phyloP scores from a whole-genome alignment of 2,113 vertebrate genomes.

The Sigmodon hispidus region DNA sequence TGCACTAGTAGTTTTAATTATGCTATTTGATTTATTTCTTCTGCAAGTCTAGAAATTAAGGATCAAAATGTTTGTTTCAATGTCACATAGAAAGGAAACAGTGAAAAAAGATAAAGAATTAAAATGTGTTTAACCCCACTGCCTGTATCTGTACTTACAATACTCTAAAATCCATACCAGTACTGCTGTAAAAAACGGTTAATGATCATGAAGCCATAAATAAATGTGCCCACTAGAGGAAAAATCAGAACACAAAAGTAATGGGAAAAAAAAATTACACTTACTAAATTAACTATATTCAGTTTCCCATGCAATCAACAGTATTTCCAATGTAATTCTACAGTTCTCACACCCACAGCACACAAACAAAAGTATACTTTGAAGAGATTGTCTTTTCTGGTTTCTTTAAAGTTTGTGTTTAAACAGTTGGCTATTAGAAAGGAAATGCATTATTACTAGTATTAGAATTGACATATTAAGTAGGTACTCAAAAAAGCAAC shows the following conservation, averaged over 20 bases:
- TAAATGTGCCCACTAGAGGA: slow-evolving; percentile 20
- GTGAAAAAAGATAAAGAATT: slow-evolving; percentile 34
- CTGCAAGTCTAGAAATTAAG: slow-evolving; percentile 41
- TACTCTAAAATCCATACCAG: slow-evolving; percentile 30
- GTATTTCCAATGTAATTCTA: slow-evolving; percentile 26
- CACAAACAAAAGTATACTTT: slow-evolving; percentile 16
- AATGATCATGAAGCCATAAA: slow-evolving; percentile 9
- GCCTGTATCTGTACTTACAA: not conserved
- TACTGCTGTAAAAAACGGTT: not conserved
- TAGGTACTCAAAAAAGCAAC: slow-evolving; percentile 37
- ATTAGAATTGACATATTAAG: slow-evolving; percentile 27
- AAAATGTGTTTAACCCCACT: not conserved
- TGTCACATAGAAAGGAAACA: slow-evolving; percentile 41
- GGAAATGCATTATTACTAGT: slow-evolving; percentile 35
- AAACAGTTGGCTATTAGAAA: slow-evolving; percentile 32
- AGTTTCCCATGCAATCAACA: slow-evolving; percentile 24
- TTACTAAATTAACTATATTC: slow-evolving; percentile 43
- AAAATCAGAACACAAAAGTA: slow-evolving; percentile 47
- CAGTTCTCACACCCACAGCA: not conserved
- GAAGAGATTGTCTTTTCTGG: not conserved
- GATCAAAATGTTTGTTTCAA: not conserved
- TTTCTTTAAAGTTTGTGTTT: slow-evolving; percentile 36
- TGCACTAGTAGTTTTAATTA: not conserved
- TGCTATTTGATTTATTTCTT: slow-evolving; percentile 5
- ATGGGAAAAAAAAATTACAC: slow-evolving; percentile 14